phyloP scores from a whole-genome alignment of 2,888 invertebrate species.

The Biston stratarius region DNA sequence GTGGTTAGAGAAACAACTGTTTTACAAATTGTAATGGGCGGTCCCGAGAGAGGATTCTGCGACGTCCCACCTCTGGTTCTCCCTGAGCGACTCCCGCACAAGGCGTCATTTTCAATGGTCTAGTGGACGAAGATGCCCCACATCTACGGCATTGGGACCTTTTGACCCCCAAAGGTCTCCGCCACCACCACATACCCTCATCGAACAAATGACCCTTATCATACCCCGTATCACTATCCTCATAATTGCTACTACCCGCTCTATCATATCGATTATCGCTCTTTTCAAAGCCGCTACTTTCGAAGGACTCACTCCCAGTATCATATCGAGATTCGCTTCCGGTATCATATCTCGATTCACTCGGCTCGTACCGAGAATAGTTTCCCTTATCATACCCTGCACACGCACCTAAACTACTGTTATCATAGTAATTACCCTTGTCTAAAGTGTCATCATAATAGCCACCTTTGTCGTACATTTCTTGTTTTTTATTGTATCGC shows the following conservation, averaged over 20 bases:
- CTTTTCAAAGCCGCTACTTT: slow-evolving; percentile 34
- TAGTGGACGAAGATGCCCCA: slow-evolving; percentile 70
- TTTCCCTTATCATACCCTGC: slow-evolving; percentile 44
- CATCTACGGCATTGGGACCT: slow-evolving; percentile 68
- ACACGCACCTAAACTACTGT: slow-evolving; percentile 41
- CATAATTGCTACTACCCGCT: slow-evolving; percentile 46
- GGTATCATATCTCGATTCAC: slow-evolving; percentile 33
- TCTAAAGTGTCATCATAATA: slow-evolving; percentile 40
- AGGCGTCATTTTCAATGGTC: slow-evolving; percentile 72
- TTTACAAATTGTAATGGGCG: slow-evolving; percentile 76
- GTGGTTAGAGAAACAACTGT: slow-evolving; percentile 64
- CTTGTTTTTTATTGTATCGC: slow-evolving; percentile 41
- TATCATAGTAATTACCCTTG: slow-evolving; percentile 38
- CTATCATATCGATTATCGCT: slow-evolving; percentile 36
- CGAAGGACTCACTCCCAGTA: slow-evolving; percentile 32
- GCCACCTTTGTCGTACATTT: slow-evolving; percentile 38
- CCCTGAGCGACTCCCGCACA: slow-evolving; percentile 63
- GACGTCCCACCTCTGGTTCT: slow-evolving; percentile 49
- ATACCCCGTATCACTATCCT: slow-evolving; percentile 59
- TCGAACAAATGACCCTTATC: slow-evolving; percentile 53
- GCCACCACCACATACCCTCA: slow-evolving; percentile 71
- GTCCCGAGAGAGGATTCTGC: slow-evolving; percentile 68
- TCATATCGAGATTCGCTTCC: slow-evolving; percentile 39
- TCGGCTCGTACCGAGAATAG: slow-evolving; percentile 38
- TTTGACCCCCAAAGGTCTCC: slow-evolving; percentile 61